These are phyloP conservation scores for Lycophotia porphyrea DNA, from an alignment of 2,888 invertebrate genomes.

Conservation along the genomic window DNA sequence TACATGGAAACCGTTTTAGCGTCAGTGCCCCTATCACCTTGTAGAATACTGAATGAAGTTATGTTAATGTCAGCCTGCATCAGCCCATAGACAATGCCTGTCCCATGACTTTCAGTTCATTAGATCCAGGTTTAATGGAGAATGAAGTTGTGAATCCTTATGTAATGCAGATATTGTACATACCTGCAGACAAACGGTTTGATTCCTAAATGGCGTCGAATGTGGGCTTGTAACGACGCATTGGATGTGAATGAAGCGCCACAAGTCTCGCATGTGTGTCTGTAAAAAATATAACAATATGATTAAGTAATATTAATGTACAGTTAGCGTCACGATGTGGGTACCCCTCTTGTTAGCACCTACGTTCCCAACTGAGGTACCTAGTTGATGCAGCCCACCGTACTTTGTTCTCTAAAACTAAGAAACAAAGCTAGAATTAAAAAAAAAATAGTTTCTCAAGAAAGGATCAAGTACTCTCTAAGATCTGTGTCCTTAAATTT, in stretches of 20 bases:
- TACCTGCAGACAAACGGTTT: constrained; percentile 90
- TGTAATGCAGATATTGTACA: constrained; percentile 34
- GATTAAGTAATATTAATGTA: neutral
- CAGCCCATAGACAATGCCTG: neutral
- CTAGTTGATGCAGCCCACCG: too few species aligned
- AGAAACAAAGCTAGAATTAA: neutral
- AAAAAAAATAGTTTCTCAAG: neutral
- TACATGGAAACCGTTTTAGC: too few species aligned
- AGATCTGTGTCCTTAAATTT: neutral
- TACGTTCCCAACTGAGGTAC: too few species aligned
- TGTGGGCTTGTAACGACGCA: constrained; percentile 88
- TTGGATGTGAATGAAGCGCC: constrained; percentile 88
- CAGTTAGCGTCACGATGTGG: too few species aligned
- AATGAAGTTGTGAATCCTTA: neutral
- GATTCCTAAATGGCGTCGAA: constrained; percentile 87
- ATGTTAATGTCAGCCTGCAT: neutral
- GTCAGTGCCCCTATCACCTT: too few species aligned
- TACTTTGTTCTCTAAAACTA: neutral
- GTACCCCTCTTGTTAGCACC: too few species aligned
- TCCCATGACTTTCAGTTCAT: neutral
- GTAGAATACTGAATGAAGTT: neutral
- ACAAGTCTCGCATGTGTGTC: constrained; percentile 88
- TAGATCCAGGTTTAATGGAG: neutral
- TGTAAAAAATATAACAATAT: constrained; percentile 61
- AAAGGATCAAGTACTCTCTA: neutral